Base-by-base conservation (phyloP, 2,888 invertebrate genomes). In the Heliconius aoede region DNA sequence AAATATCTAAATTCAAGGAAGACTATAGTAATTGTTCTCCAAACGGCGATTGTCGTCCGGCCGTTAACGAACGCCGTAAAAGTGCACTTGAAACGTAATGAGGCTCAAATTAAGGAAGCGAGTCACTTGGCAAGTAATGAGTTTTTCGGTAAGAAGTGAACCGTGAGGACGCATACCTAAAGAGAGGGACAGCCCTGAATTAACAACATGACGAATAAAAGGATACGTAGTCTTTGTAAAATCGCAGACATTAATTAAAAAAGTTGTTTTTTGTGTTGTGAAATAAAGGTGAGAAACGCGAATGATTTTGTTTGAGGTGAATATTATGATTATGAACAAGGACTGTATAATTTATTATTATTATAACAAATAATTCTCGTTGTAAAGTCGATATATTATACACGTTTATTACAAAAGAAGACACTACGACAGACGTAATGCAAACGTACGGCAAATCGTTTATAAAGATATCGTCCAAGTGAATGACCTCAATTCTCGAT, bases 71-170 rank as follows among this genome's bases (percentile, higher is more conserved):
- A 82, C 79, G 81, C 78, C 80, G 81, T 84, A 82, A 83, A 85
- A 85, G 85, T 84, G 85, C 84, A 86, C 86, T 85, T 86, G 84
- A 87, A 86, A 83, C 80, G 80, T 82, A 84, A 85, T 83, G 83
- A 85, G 84, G 85, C 83, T 83, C 78, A 73, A 82, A 84, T 84
- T 84, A 84, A 85, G 83, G 82, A 86, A 84, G 83, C 76, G 79
- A 81, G 80, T 81, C 76, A 79, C 76, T 81, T 74, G 60, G 75
- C 76, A 78, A 78, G 76, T 82, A 79, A 81, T 81, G 81, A 78
- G 77, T 78, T 80, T 81, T 81, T 81, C 75, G 77, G 80, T 75
- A 78, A 79, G 79, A 76, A 79, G 75, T 64, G 73, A 77, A 76
- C 62, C 82, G 79, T 82, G 80, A 78, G 77, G 61, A 60, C 61